Evolutionary conservation across 1,140 invertebrate species (phyloP).

Genomic region (Penaeus japonicus): DNA sequence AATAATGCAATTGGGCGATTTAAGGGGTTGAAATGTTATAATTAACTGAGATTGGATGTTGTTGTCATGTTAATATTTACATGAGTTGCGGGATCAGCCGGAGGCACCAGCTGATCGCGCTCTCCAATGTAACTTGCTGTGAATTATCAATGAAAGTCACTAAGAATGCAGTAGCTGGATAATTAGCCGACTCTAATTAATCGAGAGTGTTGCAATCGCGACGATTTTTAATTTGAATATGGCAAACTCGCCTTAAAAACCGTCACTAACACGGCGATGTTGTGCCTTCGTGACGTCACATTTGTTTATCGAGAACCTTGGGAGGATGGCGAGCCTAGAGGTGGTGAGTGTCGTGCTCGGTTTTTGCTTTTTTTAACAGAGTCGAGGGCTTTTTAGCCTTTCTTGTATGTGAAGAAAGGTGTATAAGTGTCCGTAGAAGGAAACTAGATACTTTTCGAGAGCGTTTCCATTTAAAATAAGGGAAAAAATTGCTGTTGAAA

Average conservation of each 20-base stretch:
- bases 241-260: slow-evolving; percentile 17
- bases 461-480: slow-evolving; percentile 53
- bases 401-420: slow-evolving; percentile 23
- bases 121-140: slow-evolving; percentile 38
- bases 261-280: slow-evolving; percentile 46
- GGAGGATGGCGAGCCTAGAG: slow-evolving; percentile 42
- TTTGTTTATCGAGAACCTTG: slow-evolving; percentile 53
- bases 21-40: no score
- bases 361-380: not conserved
- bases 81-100: slow-evolving; percentile 35
- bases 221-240: slow-evolving; percentile 46
- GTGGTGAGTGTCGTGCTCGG: slow-evolving; percentile 27
- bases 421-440: slow-evolving; percentile 11
- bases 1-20: no score
- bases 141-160: slow-evolving; percentile 50
- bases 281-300: slow-evolving; percentile 48
- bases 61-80: slow-evolving; percentile 51
- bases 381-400: not conserved
- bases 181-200: not conserved
- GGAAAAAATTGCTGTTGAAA: slow-evolving; percentile 48
- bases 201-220: not conserved
- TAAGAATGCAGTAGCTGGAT: slow-evolving; percentile 9
- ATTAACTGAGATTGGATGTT: slow-evolving; percentile 1
- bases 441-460: slow-evolving; percentile 27
- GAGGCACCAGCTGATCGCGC: slow-evolving; percentile 45